phyloP scores from a whole-genome alignment of 2,888 invertebrate genomes.

The Pedicia rivosa region DNA sequence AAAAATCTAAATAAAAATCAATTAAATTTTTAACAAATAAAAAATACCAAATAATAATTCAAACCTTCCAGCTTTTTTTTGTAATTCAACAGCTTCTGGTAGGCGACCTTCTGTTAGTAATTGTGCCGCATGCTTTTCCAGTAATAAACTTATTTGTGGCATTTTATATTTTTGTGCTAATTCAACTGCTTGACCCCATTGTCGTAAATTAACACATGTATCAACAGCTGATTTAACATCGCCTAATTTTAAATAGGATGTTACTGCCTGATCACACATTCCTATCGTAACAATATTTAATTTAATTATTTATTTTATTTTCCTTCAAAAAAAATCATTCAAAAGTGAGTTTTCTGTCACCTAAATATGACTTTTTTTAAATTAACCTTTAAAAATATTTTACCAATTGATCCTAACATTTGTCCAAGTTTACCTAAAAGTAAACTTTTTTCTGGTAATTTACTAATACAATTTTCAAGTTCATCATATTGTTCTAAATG shows the following conservation, averaged over 20 bases:
- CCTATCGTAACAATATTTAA: slow-evolving; percentile 23
- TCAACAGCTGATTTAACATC: slow-evolving; percentile 65
- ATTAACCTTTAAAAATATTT: too few species aligned
- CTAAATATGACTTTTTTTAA: too few species aligned
- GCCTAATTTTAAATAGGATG: slow-evolving; percentile 61
- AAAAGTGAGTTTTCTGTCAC: too few species aligned
- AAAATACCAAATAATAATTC: slow-evolving; percentile 1
- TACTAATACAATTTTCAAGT: slow-evolving; percentile 60
- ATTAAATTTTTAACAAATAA: background rate
- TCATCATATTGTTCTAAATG: slow-evolving; percentile 80
- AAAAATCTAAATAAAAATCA: too few species aligned
- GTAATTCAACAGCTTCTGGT: slow-evolving; percentile 65
- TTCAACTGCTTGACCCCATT: slow-evolving; percentile 79
- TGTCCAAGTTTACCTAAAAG: slow-evolving; percentile 57
- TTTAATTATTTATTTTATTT: too few species aligned
- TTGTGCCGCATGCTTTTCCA: slow-evolving; percentile 63
- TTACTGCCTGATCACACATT: slow-evolving; percentile 60
- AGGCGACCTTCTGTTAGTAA: slow-evolving; percentile 59
- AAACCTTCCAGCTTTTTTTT: slow-evolving; percentile 27
- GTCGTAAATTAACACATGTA: slow-evolving; percentile 65
- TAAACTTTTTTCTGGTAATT: slow-evolving; percentile 62
- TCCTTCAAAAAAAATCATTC: too few species aligned
- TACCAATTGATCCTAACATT: slow-evolving; percentile 63
- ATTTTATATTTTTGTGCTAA: slow-evolving; percentile 63
- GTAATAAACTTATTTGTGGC: slow-evolving; percentile 53